Evolutionary conservation across 2,113 vertebrate species (phyloP), one percentile per base, ranked within the genome.

Genomic region (Plecotus auritus): DNA sequence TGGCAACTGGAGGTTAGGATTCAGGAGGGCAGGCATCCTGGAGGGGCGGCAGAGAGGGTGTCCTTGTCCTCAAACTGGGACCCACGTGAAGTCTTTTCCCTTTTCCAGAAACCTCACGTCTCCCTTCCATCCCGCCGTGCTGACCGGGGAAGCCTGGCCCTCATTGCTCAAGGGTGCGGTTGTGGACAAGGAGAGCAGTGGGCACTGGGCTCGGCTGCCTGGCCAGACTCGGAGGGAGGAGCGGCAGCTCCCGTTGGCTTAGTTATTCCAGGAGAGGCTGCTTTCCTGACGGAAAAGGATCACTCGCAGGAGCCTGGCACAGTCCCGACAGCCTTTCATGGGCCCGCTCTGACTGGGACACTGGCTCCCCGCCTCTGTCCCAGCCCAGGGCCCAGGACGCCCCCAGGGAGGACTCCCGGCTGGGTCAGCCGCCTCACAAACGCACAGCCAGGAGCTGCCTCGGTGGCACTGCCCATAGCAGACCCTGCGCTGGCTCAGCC

Each of bases 161-260:
- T 49, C 14, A 6, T 78, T 47, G 61, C 59, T 93, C 85, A 95
- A 86, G 80, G 70, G 74, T 97, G 95, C 96, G 91, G 94, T 97
- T 86, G 96, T 23, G 77, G 89, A 66, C 93, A 93, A 49, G 9
- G 90, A 72, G 83, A 9, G 8, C 72, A 18, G 0, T 22, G 77
- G 77, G 30, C 61, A 16, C 30, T 30, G 90, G 85, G 17, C 11
- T 61, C 16, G 0, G 30, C 32, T 7, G 7, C 51, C 93, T 22
- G 13, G 89, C 70, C 77, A 90, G 83, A 22, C 40, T 2, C 0
- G 56, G 51, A 72, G 84, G 64, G 85, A 20, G 51, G 83, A 61
- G 76, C 66, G 90, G 88, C 69, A 95, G 54, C 32, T 54, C n/a
- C 76, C 23, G 8, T 7, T 49, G 69, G 84, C 90, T 93, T 70